Evolutionary conservation across 2,113 vertebrate genomes (phyloP).

Genomic region (Anseranas semipalmata): DNA sequence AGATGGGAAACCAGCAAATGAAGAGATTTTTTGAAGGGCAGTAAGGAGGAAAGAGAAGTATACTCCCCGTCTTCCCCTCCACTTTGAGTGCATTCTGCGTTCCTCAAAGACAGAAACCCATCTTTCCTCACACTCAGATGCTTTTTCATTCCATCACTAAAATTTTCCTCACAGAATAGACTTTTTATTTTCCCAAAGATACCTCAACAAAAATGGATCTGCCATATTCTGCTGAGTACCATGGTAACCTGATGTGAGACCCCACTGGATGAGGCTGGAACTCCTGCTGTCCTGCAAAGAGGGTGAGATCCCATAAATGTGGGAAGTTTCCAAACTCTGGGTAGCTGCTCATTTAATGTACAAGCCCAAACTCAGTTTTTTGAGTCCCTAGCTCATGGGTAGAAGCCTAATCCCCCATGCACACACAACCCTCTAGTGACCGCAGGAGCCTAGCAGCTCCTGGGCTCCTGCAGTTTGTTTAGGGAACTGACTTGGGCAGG

Average conservation of each 20-base stretch:
- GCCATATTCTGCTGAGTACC: background rate
- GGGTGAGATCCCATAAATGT: background rate
- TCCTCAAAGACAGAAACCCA: background rate
- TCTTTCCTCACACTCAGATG: background rate
- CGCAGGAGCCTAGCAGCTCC: background rate
- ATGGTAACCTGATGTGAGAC: background rate
- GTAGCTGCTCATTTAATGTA: background rate
- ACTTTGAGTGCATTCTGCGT: accelerated
- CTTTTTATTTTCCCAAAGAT: background rate
- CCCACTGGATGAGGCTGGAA: background rate
- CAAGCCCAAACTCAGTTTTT: background rate
- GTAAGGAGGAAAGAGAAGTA: background rate
- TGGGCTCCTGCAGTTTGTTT: background rate
- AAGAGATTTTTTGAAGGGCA: background rate
- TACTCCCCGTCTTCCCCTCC: accelerated
- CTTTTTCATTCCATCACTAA: background rate
- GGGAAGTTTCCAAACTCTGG: background rate
- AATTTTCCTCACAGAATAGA: background rate
- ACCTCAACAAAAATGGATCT: background rate
- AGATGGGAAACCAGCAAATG: background rate
- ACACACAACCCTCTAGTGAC: background rate
- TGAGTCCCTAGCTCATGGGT: background rate
- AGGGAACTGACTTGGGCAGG: background rate
- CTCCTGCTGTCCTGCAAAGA: background rate
- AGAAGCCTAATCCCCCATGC: accelerated